Base-by-base conservation (phyloP, 2,888 invertebrate genomes). In the Acleris literana region DNA sequence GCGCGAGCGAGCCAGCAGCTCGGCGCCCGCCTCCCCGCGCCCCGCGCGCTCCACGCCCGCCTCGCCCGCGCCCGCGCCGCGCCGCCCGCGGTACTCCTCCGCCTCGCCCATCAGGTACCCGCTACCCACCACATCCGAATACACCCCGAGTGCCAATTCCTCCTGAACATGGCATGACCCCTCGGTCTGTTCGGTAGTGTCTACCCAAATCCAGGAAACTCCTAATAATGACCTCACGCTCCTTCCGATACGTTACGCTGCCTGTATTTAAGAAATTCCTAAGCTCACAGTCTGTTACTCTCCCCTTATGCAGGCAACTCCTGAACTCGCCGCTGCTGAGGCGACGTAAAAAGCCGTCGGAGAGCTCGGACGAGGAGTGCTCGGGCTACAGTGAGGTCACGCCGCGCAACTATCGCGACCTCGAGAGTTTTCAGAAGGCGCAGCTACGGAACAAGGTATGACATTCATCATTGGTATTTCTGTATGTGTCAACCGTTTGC, bases 351-450 rank as follows among this genome's bases (percentile, higher is more conserved):
- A 95, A 95, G 75, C 94, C 95, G 64, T 94, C 94, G 18, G 96
- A 96, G 82, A 97, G 97, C 79, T 97, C 97, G 0, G 97, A 97
- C 81, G 97, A 97, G 77, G 97, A 97, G 81, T 84, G 89, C 70
- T 88, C 87, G 20, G 85, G 88, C 17, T 90, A 94, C 80, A 90
- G 84, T 74, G 89, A 94, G 68, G 93, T 93, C 75, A 94, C 94
- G 77, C 94, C 95, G 71, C 95, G 95, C 76, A 96, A 97, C 86
- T 97, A 96, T 82, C 94, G 96, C 69, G 97, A 98, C 84, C 93
- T 98, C 74, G 98, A 98, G 87, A 97, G 96, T 72, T 97, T 98
- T 85, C 98, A 98, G 86, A 97, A 97, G 84, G 97, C 97, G 16
- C 97, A 98, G 82, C 94, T 98, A 44, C 94, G 97, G 73, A 97